Evolutionary conservation across 1,140 invertebrate genomes (phyloP), one percentile per base, ranked within the genome.

Genomic region (Doryteuthis pealeii): DNA sequence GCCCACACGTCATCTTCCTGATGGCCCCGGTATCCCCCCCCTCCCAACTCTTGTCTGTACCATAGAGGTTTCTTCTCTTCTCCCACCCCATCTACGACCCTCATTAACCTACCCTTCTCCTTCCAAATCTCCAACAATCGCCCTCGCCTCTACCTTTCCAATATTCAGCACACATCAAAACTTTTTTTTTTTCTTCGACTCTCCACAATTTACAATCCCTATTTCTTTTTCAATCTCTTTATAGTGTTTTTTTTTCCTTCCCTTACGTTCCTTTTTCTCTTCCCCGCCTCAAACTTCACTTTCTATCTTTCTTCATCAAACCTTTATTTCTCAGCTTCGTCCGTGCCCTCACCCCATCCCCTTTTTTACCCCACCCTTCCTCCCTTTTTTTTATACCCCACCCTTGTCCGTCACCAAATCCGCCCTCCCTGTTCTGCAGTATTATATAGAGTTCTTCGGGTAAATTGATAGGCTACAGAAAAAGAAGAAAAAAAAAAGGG

Each of bases 21-120:
- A 74, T 35, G 67, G 72, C 74, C 71, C 69, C 71, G 74, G 28
- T 73, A 45, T 73, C 31, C 45, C 30, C 45, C 67, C 30, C 62
- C 67, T 71, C 40, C 12, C 65, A 71, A n/a, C n/a, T n/a, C n/a
- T n/a, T n/a, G n/a, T n/a, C n/a, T n/a, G n/a, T n/a, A n/a, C n/a
- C n/a, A n/a, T n/a, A n/a, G n/a, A n/a, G n/a, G n/a, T n/a, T n/a
- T 62, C 71, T 66, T 58, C 35, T 71, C 28, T 62, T 74, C 75
- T 40, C 49, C 65, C 71, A 65, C 71, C 74, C 71, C 67, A 72
- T 75, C 67, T 74, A 45, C 65, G n/a, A 65, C 54, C 71, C 70
- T 72, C 54, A n/a, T n/a, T n/a, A n/a, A n/a, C 62, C 49, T 75
- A 67, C 65, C 68, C 45, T 49, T 71, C 40, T 71, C 74, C 67